These are phyloP conservation scores for Proterorhinus semilunaris DNA, from an alignment of 2,113 vertebrate species.

Conservation along the genomic window DNA sequence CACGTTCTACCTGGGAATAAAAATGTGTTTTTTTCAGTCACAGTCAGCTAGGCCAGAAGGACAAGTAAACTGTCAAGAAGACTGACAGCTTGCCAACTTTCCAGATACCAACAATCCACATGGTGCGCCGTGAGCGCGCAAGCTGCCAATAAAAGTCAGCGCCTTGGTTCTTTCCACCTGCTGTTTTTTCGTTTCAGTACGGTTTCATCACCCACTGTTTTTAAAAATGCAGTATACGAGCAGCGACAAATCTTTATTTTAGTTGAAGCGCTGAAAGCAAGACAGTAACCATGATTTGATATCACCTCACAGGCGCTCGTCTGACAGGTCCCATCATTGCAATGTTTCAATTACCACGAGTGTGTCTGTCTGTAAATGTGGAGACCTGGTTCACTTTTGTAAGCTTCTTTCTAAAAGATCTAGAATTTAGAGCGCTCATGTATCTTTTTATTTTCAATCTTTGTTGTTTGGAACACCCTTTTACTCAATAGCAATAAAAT, in stretches of 20 bases:
- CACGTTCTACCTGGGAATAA: conserved; percentile 10
- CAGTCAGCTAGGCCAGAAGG: conserved; percentile 19
- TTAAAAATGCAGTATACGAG: not conserved
- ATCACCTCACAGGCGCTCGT: not conserved
- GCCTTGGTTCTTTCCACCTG: conserved; percentile 33
- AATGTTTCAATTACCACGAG: conserved; percentile 1
- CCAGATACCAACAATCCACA: conserved; percentile 19
- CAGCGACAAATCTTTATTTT: conserved; percentile 9
- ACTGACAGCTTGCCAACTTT: conserved; percentile 35
- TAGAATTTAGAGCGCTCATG: not conserved
- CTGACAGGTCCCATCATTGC: not conserved
- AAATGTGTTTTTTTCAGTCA: conserved; percentile 10
- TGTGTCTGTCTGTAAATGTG: not conserved
- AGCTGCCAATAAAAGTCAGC: conserved; percentile 10
- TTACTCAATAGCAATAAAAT: not conserved
- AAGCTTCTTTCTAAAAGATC: not conserved
- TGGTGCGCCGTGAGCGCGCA: conserved; percentile 1
- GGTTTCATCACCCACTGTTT: conserved; percentile 29
- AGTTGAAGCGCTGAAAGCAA: not conserved
- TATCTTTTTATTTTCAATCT: not conserved
- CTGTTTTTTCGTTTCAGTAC: conserved; percentile 21
- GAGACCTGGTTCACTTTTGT: not conserved
- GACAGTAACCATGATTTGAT: conserved; percentile 12
- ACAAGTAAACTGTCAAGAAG: conserved; percentile 25
- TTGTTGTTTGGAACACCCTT: not conserved